Evolutionary conservation across 92 coral and sea anemone genomes (phyloP), one percentile per base, ranked within the genome.

Genomic region (Phenganax stokvisi): DNA sequence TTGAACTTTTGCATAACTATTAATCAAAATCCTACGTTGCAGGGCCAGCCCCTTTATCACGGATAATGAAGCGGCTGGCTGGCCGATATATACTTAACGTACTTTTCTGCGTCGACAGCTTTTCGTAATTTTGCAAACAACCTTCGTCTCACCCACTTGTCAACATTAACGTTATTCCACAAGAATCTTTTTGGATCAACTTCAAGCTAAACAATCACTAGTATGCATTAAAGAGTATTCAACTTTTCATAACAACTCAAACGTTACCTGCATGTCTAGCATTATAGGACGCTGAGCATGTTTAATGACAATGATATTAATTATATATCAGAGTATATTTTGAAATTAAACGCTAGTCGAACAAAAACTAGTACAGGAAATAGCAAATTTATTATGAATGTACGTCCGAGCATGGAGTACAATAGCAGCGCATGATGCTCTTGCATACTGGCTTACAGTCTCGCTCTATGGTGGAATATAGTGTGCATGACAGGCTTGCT

Each of bases 31-130:
- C 47, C 47, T 37, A 37, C 5, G 47, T 37, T 37, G 25, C 5
- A 37, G 47, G 47, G 47, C 47, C 47, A 37, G 47, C 47, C 5
- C 47, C 47, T 1, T 37, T 37, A 37, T 37, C 47, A 37, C 2
- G 47, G 47, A 37, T 37, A 5, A 37, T 37, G 47, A 37, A 37
- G 47, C 47, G 5, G 47, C 47, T 37, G 47, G 47, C 15, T 69
- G 9, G 63, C 25, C 25, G 15, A 8, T 13, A 37, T 12, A 6
- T 10, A 25, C 27, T 66, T 55, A 13, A 85, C 90, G 89, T 85
- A 96, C 99, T 96, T 96, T 63, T 96, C 96, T 69, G 88, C 84
- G 81, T 96, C 99, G 12, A 96, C 99, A 9, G 87, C 62, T 84
- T 89, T 90, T 30, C 99, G 90, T 28, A 96, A 91, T 84, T 96